These are phyloP conservation scores for Cyanistes caeruleus DNA, from an alignment of 2,113 vertebrate species.

Conservation along the genomic window DNA sequence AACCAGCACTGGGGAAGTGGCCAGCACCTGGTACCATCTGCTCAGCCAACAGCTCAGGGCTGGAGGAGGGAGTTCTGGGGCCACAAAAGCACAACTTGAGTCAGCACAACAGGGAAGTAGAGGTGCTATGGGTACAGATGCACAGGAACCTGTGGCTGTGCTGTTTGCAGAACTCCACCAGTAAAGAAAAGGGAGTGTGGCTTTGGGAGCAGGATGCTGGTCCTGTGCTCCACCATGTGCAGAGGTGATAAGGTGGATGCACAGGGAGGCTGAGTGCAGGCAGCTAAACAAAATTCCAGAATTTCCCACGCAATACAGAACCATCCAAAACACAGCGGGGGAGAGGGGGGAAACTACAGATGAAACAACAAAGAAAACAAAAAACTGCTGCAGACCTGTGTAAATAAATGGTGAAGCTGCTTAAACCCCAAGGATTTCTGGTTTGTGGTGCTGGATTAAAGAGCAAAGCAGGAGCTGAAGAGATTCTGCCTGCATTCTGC, in stretches of 20 bases:
- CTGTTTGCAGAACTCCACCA: background rate
- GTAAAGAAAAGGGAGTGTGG: background rate
- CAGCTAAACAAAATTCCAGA: background rate
- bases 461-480: background rate
- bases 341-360: background rate
- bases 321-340: background rate
- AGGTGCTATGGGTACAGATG: background rate
- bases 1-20: background rate
- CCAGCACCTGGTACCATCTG: background rate
- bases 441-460: conserved; percentile 11
- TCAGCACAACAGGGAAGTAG: background rate
- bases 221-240: background rate
- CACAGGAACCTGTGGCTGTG: background rate
- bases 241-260: background rate
- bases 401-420: conserved; percentile 19
- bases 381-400: background rate
- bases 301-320: background rate
- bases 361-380: conserved; percentile 25
- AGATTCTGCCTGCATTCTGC: background rate
- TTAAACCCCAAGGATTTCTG: conserved; percentile 11
- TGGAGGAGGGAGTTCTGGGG: background rate
- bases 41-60: background rate
- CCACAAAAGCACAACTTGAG: background rate
- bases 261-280: background rate
- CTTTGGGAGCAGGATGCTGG: background rate